Base-by-base conservation (phyloP, 2,113 vertebrate genomes). In the Epinephelus lanceolatus region DNA sequence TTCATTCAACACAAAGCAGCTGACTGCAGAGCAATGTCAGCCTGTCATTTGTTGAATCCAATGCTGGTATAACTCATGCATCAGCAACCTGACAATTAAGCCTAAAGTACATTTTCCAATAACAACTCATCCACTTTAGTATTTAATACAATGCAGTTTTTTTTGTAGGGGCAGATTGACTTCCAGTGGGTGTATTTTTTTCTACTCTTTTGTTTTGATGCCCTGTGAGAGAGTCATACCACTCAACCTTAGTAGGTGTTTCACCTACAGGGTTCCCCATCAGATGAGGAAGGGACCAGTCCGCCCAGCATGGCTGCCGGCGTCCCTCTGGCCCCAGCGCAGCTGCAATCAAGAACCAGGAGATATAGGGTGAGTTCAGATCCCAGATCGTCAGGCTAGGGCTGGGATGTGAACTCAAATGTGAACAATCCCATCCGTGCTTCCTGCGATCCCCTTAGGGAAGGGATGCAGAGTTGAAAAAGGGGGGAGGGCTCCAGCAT, bases 281-380 rank as follows among this genome's bases (percentile, higher is more conserved):
- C 84, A 85, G 86, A 91, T 80, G 88, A 92, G 84, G 91, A 91
- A 84, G 89, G 81, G 83, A 92, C 80, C 81, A 84, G 76, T 79
- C 74, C 37, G 18, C 87, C 86, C 85, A 84, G 61, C 81, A 76
- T 56, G 79, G 84, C 86, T 84, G 86, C 86, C 71, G 55, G 85
- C 45, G 49, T 72, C 77, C 80, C 86, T 86, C 53, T 83, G 82
- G 83, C 79, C 85, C 76, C 89, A 81, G 73, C 74, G 17, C 86
- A 90, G 86, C 94, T 93, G 72, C 91, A 90, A 86, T 91, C 91
- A 94, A 89, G 88, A 87, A 87, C 67, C 88, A 76, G 84, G 85
- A 90, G 82, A 63, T 84, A 83, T 81, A 88, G 89, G 88, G 85
- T 92, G 90, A 93, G 90, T 94, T 92, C 93, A 94, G 92, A 92